These are phyloP conservation scores for Bursaphelenchus okinawaensis DNA, from an alignment of 2,888 invertebrate genomes.

Conservation along the genomic window DNA sequence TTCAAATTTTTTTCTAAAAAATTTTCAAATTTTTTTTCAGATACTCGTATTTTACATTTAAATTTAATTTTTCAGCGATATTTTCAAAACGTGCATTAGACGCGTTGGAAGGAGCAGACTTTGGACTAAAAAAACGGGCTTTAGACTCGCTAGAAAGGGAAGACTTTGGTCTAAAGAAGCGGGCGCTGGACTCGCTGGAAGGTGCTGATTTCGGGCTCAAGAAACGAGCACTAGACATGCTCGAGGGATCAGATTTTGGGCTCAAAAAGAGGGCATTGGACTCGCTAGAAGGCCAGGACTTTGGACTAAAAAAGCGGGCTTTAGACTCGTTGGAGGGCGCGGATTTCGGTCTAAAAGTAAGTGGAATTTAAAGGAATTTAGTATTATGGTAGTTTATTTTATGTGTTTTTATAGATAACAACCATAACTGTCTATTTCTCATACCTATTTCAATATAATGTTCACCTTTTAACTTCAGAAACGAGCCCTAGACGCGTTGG, in stretches of 20 bases:
- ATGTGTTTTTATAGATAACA: background rate
- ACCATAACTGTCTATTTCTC: background rate
- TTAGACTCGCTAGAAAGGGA: constrained; percentile 10
- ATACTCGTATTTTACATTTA: too few relatives aligned
- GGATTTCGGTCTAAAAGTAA: constrained; percentile 7
- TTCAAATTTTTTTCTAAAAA: too few relatives aligned
- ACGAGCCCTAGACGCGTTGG: constrained; percentile 15
- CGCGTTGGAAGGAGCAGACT: constrained; percentile 9
- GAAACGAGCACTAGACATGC: constrained; percentile 12
- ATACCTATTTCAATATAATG: too few relatives aligned
- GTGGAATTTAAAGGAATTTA: background rate
- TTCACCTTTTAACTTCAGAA: constrained; percentile 3
- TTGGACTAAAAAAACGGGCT: constrained; percentile 14
- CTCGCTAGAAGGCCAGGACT: constrained; percentile 5
- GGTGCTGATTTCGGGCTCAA: constrained; percentile 12
- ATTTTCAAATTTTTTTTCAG: too few relatives aligned
- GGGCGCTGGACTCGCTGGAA: constrained; percentile 11
- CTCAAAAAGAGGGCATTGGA: constrained; percentile 13
- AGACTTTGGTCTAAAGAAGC: constrained; percentile 12
- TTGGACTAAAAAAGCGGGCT: constrained; percentile 14
- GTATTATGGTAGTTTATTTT: too few relatives aligned
- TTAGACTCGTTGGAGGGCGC: constrained; percentile 13
- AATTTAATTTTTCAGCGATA: background rate
- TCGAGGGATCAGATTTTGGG: constrained; percentile 13
- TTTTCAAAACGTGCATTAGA: constrained; percentile 10